Evolutionary conservation across 2,797 vertebrate genomes (phyloP).

Genomic region (Tinamus major): DNA sequence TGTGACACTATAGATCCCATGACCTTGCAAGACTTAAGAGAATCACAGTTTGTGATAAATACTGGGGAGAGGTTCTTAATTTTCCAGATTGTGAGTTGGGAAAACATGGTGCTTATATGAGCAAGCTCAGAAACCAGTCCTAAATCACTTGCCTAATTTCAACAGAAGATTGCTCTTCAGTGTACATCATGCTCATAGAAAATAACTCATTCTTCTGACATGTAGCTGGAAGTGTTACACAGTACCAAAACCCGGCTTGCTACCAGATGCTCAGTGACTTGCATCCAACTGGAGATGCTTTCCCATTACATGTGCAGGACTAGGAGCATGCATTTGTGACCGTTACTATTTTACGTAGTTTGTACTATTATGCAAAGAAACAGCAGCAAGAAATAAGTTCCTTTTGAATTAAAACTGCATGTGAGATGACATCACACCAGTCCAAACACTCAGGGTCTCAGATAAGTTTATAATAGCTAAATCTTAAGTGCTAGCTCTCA

Average conservation of each 20-base stretch:
- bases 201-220: neutral
- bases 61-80: neutral
- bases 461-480: neutral
- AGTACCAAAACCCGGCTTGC: rapidly evolving
- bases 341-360: neutral
- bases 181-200: rapidly evolving
- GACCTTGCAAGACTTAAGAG: neutral
- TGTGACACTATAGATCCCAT: rapidly evolving
- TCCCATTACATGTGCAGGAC: rapidly evolving
- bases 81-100: neutral
- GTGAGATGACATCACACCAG: neutral
- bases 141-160: neutral
- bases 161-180: neutral
- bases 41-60: neutral
- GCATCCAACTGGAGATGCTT: neutral
- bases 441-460: neutral
- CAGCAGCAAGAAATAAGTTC: neutral
- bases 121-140: rapidly evolving
- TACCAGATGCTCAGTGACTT: neutral
- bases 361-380: neutral
- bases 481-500: neutral
- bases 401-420: neutral
- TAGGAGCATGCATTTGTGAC: neutral
- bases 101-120: rapidly evolving
- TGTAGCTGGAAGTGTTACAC: neutral